Evolutionary conservation across 2,797 vertebrate genomes (phyloP).

Genomic region (Gila robusta): DNA sequence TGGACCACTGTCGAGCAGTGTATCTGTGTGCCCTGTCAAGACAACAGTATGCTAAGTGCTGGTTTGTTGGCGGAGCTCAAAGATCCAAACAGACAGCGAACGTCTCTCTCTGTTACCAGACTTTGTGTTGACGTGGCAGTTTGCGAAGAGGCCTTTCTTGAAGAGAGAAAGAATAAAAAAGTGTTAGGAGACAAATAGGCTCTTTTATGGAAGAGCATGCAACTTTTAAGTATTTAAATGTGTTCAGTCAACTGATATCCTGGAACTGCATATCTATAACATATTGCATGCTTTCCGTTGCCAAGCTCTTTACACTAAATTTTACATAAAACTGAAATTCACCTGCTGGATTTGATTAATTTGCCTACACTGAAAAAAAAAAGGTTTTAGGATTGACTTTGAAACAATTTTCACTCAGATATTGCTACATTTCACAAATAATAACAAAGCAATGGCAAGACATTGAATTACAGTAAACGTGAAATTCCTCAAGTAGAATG

Average conservation of each 20-base stretch:
- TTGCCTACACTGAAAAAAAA: neutral
- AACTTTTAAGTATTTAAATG: constrained; percentile 3
- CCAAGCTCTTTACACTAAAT: neutral
- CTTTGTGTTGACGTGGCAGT: constrained; percentile 43
- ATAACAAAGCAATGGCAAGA: neutral
- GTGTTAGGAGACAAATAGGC: neutral
- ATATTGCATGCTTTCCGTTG: neutral
- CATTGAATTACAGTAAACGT: neutral
- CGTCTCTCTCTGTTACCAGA: constrained; percentile 43
- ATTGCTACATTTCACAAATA: neutral
- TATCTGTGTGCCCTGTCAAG: constrained; percentile 36
- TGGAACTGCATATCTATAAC: neutral
- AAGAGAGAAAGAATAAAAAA: constrained; percentile 23
- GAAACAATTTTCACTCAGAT: neutral
- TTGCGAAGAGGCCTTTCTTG: constrained; percentile 41
- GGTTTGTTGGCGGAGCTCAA: constrained; percentile 46
- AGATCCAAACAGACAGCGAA: constrained; percentile 48
- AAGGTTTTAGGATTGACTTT: neutral
- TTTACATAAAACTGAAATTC: neutral
- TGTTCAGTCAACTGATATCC: neutral
- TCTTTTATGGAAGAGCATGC: constrained; percentile 4
- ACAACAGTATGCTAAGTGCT: constrained; percentile 56
- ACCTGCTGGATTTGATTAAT: neutral
- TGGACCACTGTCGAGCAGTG: constrained; percentile 27
- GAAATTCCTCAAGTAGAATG: neutral